A percentile compares a stretch with the other conserved stretches of the same genome.
phyloP scores from a whole-genome alignment of 1,140 invertebrate species.

The Ceratosolen fusciceps region DNA sequence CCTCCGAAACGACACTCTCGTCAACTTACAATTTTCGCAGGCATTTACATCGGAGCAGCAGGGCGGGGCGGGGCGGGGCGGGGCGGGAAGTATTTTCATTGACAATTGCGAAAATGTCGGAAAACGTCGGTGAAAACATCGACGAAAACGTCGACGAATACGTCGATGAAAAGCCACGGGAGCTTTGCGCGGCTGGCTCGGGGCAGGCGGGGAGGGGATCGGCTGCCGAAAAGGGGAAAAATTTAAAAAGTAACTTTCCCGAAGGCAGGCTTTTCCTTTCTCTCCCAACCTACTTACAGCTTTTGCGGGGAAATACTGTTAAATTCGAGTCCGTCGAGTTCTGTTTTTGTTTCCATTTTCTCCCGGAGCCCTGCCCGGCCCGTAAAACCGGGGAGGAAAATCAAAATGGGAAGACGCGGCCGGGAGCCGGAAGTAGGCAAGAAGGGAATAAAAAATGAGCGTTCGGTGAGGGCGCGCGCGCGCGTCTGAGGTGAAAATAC shows the following conservation, averaged over 20 bases:
- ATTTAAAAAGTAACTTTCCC: constrained; percentile 11
- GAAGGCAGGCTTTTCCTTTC: not conserved
- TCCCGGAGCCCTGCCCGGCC: no score
- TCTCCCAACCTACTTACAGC: not conserved
- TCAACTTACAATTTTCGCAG: constrained; percentile 35
- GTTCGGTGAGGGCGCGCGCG: no score
- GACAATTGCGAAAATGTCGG: no score
- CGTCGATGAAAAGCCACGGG: no score
- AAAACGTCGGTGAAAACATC: no score
- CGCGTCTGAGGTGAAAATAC: not conserved
- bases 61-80: not conserved
- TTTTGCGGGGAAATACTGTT: constrained; percentile 7
- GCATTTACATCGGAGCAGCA: no score
- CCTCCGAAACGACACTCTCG: not conserved
- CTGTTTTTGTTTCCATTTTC: not conserved
- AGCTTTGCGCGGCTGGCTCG: not conserved
- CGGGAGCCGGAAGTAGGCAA: not conserved
- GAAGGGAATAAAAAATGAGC: not conserved
- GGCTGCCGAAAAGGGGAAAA: not conserved
- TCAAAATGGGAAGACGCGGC: constrained; percentile 21
- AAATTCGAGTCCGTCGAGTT: constrained; percentile 13
- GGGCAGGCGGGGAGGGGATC: not conserved
- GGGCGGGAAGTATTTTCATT: no score
- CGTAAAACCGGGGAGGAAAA: constrained; percentile 7
- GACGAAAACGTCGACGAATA: no score